phyloP scores from a whole-genome alignment of 2,797 vertebrate species.

The Mormyrus hasselquistii region DNA sequence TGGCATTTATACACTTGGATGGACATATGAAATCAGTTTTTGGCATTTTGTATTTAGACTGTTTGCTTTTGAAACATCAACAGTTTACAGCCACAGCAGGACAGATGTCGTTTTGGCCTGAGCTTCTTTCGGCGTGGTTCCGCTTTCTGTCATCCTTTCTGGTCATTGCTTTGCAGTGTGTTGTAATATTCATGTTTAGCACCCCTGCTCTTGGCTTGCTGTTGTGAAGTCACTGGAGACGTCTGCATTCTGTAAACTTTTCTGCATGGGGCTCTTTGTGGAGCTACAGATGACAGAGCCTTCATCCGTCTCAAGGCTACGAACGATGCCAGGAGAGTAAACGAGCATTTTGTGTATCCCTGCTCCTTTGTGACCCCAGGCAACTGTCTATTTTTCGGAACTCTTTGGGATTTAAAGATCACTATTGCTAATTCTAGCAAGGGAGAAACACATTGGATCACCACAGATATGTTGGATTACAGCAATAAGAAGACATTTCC shows the following conservation, averaged over 20 bases:
- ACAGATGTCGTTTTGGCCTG: neutral
- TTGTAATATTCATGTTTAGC: constrained; percentile 29
- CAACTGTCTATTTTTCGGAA: constrained; percentile 15
- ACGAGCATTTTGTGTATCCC: constrained; percentile 23
- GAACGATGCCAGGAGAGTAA: constrained; percentile 19
- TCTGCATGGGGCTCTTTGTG: constrained; percentile 20
- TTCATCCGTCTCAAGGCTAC: constrained; percentile 7
- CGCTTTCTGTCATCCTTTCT: constrained; percentile 12
- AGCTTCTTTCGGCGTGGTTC: neutral
- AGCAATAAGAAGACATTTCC: constrained; percentile 25
- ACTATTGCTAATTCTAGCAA: constrained; percentile 26
- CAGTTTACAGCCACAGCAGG: neutral
- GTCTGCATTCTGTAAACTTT: constrained; percentile 19
- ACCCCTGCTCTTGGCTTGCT: constrained; percentile 11
- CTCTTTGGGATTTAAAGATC: constrained; percentile 24
- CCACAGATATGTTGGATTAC: constrained; percentile 22
- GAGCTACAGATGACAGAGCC: neutral
- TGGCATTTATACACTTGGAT: neutral
- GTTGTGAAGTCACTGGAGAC: constrained; percentile 5
- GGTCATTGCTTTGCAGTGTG: constrained; percentile 11
- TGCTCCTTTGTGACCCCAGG: constrained; percentile 2
- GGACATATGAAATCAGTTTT: neutral
- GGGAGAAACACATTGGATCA: constrained; percentile 14
- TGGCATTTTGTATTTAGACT: neutral
- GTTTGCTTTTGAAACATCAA: neutral